Conservation (phyloP, 2,113 vertebrate species). For the Candoia aspera region DNA sequence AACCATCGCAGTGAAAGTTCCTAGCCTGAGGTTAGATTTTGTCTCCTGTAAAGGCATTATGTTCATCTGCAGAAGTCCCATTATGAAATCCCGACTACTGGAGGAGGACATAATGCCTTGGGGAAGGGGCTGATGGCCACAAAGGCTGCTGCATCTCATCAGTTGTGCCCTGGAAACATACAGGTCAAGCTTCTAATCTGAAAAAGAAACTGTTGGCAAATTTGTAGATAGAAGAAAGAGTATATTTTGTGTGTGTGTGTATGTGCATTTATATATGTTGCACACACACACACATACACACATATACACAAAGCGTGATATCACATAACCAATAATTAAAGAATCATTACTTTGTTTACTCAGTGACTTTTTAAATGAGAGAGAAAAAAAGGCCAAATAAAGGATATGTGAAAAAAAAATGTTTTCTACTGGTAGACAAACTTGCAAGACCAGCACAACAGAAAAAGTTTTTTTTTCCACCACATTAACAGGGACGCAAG, state of each 20-base stretch:
- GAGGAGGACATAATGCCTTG: conserved; percentile 59
- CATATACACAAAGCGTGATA: conserved; percentile 60
- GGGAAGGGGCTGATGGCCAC: conserved; percentile 60
- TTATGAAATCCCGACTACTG: conserved; percentile 65
- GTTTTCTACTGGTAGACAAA: conserved; percentile 85
- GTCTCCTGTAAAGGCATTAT: conserved; percentile 62
- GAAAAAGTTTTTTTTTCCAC: conserved; percentile 84
- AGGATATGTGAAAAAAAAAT: conserved; percentile 70
- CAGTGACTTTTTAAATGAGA: conserved; percentile 58
- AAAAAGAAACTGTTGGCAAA: conserved; percentile 67
- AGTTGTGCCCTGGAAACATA: conserved; percentile 66
- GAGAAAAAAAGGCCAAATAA: conserved; percentile 41
- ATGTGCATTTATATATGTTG: too few relatives aligned
- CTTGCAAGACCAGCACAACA: conserved; percentile 90
- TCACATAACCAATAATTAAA: conserved; percentile 65
- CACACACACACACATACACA: conserved; percentile 24
- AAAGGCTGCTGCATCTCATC: conserved; percentile 59
- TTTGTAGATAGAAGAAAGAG: conserved; percentile 69
- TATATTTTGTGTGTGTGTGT: conserved; percentile 11
- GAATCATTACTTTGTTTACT: conserved; percentile 67
- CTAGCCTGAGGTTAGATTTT: conserved; percentile 69
- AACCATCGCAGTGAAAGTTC: conserved; percentile 76
- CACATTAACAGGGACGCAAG: conserved; percentile 93
- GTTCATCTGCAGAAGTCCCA: conserved; percentile 74
- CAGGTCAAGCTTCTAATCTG: conserved; percentile 67